phyloP scores from a whole-genome alignment of 2,113 vertebrate genomes.

The Heptranchias perlo region DNA sequence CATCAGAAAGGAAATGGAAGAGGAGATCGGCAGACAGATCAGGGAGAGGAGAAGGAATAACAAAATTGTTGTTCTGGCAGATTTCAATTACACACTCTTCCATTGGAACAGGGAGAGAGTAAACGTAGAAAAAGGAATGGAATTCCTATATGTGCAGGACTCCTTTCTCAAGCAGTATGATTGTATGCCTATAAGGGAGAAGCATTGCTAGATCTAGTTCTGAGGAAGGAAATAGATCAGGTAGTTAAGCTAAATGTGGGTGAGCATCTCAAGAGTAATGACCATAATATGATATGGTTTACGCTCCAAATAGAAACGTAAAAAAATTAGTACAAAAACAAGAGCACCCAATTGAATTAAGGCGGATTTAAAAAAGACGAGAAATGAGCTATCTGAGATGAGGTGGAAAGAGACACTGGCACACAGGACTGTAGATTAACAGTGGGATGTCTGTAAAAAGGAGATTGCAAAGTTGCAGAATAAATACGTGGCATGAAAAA shows the following conservation, averaged over 20 bases:
- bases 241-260: not conserved
- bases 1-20: not conserved
- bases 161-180: not conserved
- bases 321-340: not conserved
- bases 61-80: not conserved
- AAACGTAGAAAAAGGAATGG: no score
- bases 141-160: not conserved
- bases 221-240: not conserved
- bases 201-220: not conserved
- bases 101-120: not conserved
- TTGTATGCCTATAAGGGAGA: not conserved
- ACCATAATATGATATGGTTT: not conserved
- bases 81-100: not conserved
- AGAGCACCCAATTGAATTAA: not conserved
- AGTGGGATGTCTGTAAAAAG: not conserved
- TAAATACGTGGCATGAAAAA: not conserved
- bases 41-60: not conserved
- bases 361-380: not conserved
- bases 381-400: not conserved
- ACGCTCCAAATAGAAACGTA: not conserved
- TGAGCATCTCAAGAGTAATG: no score
- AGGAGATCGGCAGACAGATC: not conserved
- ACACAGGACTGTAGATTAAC: not conserved
- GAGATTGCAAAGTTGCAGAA: not conserved
- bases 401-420: not conserved